These are phyloP conservation scores for Mixornis gularis DNA, from an alignment of 2,113 vertebrate genomes.

Conservation along the genomic window DNA sequence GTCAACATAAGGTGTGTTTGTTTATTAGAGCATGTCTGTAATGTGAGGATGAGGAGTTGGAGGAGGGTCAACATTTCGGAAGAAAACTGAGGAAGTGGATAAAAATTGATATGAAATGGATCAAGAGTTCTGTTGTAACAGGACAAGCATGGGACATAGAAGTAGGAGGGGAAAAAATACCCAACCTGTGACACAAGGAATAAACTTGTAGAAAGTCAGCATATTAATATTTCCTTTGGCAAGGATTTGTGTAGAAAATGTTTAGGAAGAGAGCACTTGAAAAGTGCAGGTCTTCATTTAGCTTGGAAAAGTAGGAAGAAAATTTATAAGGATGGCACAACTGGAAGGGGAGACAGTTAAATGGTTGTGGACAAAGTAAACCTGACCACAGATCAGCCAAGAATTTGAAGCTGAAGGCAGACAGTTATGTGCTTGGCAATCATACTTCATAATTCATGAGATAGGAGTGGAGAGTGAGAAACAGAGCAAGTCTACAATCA, in stretches of 20 bases:
- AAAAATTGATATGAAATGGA: background rate
- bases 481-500: background rate
- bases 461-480: background rate
- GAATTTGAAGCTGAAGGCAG: background rate
- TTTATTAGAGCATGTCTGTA: background rate
- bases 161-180: background rate
- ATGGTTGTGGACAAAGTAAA: background rate
- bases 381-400: background rate
- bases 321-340: background rate
- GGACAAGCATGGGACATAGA: background rate
- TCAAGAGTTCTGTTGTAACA: background rate
- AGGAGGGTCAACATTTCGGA: background rate
- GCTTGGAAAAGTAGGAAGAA: background rate
- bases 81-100: background rate
- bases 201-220: background rate
- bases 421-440: background rate
- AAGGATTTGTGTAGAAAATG: background rate
- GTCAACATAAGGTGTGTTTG: background rate
- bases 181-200: background rate
- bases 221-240: background rate
- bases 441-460: background rate
- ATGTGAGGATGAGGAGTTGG: background rate
- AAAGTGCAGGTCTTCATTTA: background rate
- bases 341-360: background rate
- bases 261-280: background rate